Conservation (phyloP, 1,140 invertebrate species). For the Platyura marginata region DNA sequence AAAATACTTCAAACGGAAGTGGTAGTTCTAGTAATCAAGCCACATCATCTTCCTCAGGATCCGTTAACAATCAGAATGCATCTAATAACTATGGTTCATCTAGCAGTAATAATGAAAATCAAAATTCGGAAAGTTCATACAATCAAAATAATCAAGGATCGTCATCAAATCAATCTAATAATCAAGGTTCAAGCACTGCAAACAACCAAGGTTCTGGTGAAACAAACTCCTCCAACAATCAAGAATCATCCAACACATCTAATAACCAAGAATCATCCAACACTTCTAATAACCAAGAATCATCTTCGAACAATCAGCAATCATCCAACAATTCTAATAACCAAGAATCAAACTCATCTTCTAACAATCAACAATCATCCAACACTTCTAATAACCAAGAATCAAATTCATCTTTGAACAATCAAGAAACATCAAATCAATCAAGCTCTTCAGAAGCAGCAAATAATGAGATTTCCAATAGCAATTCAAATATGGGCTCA, state of each 20-base stretch:
- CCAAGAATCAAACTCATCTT: neutral
- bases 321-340: neutral
- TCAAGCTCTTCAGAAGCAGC: neutral
- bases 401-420: slow-evolving; percentile 24
- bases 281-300: slow-evolving; percentile 10
- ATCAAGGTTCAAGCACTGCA: neutral
- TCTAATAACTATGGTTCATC: slow-evolving; percentile 4
- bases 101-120: neutral
- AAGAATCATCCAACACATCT: neutral
- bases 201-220: slow-evolving; percentile 3
- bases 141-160: neutral
- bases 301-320: slow-evolving; percentile 14
- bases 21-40: slow-evolving; percentile 10
- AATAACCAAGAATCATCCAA: neutral
- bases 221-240: neutral
- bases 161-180: neutral
- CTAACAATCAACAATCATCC: neutral
- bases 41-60: neutral
- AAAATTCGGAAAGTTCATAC: neutral
- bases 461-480: no score
- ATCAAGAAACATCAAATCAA: neutral
- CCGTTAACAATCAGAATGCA: neutral
- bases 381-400: slow-evolving; percentile 5
- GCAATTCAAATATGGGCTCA: no score
- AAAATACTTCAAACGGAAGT: slow-evolving; percentile 8